Percentiles rank a stretch among this genome's conserved stretches.
Conservation (phyloP, 2,888 invertebrate species). For the Eutolmus rufibarbis region DNA sequence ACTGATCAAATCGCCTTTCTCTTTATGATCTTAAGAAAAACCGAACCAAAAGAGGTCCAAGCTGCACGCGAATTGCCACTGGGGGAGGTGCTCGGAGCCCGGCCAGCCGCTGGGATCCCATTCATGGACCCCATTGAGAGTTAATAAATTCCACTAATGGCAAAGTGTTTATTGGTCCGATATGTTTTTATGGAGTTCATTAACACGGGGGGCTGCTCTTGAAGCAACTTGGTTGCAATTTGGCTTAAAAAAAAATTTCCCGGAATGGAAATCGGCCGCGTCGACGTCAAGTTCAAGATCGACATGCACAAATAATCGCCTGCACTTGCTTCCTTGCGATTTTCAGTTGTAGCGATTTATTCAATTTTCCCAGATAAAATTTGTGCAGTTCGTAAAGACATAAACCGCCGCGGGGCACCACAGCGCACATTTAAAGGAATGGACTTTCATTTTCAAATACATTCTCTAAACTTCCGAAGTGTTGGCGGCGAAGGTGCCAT, state of each 20-base stretch:
- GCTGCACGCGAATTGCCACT: neutral
- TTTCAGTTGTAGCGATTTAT: neutral
- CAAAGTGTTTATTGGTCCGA: neutral
- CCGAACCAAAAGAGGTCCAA: neutral
- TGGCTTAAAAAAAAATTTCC: neutral
- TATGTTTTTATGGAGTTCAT: neutral
- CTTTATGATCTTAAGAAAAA: constrained; percentile 5
- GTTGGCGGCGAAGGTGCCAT: neutral
- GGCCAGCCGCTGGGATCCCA: neutral
- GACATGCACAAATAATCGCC: neutral
- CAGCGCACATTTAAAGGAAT: neutral
- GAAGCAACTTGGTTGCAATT: neutral
- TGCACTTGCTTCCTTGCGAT: neutral
- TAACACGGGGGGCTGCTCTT: neutral
- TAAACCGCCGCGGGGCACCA: neutral
- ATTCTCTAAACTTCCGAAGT: neutral
- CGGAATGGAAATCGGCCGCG: neutral
- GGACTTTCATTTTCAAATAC: neutral
- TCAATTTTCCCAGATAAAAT: neutral
- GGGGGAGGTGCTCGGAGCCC: neutral
- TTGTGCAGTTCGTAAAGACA: neutral
- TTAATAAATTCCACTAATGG: neutral
- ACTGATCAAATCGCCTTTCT: constrained; percentile 11
- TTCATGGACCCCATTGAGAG: neutral
- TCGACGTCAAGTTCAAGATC: neutral